Percentiles rank a stretch among this genome's conserved stretches.
Evolutionary conservation across 1,140 invertebrate genomes (phyloP).

Genomic region (Scaptodrosophila lebanonensis): DNA sequence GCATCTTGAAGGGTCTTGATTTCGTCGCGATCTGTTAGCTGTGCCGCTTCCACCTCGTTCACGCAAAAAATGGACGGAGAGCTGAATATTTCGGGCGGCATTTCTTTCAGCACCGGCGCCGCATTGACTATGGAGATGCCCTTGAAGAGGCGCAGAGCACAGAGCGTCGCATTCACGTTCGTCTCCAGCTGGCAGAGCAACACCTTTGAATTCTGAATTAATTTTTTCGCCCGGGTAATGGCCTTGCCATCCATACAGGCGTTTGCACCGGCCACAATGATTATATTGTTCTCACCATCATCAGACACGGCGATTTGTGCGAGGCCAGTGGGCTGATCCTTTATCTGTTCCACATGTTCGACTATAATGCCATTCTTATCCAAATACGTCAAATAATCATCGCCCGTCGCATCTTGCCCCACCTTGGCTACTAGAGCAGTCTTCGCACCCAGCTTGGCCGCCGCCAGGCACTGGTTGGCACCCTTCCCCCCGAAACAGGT

Average conservation of each 20-base stretch:
- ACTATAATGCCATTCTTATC: conserved; percentile 82
- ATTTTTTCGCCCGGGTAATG: conserved; percentile 74
- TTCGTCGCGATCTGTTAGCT: conserved; percentile 81
- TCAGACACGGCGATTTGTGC: conserved; percentile 88
- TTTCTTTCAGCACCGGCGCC: conserved; percentile 83
- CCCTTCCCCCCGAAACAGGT: conserved; percentile 96
- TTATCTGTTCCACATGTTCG: conserved; percentile 77
- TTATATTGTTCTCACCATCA: conserved; percentile 92
- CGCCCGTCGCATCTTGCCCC: conserved; percentile 84
- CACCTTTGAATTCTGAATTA: conserved; percentile 36
- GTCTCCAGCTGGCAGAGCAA: conserved; percentile 93
- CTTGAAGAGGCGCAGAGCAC: conserved; percentile 87
- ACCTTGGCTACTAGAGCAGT: conserved; percentile 91
- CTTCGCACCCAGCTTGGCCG: conserved; percentile 88
- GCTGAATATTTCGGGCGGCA: conserved; percentile 81
- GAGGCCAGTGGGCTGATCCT: conserved; percentile 81
- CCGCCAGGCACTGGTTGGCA: conserved; percentile 95
- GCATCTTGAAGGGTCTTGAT: conserved; percentile 78
- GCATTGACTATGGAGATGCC: conserved; percentile 89
- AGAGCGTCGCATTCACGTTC: conserved; percentile 83
- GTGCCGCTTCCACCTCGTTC: conserved; percentile 91
- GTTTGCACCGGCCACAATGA: conserved; percentile 94
- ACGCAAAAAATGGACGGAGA: conserved; percentile 90
- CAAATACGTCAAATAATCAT: conserved; percentile 84
- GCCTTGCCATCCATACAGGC: conserved; percentile 82